Evolutionary conservation across 2,113 vertebrate species (phyloP), one percentile per base, ranked within the genome.

Genomic region (Ahaetulla prasina): DNA sequence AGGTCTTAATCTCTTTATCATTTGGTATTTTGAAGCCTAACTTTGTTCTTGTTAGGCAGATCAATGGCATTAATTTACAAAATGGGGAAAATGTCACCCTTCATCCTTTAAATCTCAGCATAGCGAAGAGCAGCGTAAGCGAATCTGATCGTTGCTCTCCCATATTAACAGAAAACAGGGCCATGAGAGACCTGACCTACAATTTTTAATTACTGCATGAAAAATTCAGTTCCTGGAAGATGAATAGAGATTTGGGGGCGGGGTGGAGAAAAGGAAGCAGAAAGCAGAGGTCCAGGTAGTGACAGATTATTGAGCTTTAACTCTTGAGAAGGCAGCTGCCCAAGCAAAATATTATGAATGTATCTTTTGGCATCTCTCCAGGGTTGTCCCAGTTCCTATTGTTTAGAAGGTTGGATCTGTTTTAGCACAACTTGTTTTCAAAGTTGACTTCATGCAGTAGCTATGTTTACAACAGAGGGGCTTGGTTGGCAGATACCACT

Each of bases 61-160:
- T 99, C 98, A 98, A 99, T 99, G 97, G 98, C 98, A 99, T 99
- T 99, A 95, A 99, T 98, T 99, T 99, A 99, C 98, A 98, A 98
- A 99, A 98, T 97, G 98, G 92, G 98, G 97, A 97, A 98, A 99
- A 99, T 99, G 98, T 99, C 98, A 99, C 98, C 98, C 98, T 98
- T 99, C 98, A 99, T 98, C 98, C 98, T 98, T 98, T 98, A 99
- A 99, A 98, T 98, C 98, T 98, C 96, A 94, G 97, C 10, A 95
- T 94, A 89, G 97, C 90, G 96, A 98, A 98, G 98, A 98, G 98
- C 97, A 86, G 96, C 97, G 94, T 98, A 98, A 98, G 98, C 96
- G 97, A 98, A 98, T 97, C 97, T 96, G 89, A 97, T 97, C 95
- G 60, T 96, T 95, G 97, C 97, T 97, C 97, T 97, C 92, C 97